Evolutionary conservation across 2,797 vertebrate genomes (phyloP), one percentile per base, ranked within the genome.

Genomic region (Periophthalmus magnuspinnatus): DNA sequence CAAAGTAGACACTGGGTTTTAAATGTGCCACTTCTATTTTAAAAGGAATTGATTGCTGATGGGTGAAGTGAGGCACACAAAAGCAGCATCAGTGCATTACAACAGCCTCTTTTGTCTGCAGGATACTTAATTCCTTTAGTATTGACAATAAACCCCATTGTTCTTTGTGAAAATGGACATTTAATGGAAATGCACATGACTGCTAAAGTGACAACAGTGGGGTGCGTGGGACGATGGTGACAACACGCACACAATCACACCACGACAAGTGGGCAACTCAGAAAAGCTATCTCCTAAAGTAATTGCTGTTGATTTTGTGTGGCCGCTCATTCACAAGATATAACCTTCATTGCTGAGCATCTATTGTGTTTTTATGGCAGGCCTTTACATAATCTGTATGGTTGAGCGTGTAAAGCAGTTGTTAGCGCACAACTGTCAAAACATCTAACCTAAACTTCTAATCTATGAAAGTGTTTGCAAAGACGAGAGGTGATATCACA

Each of bases 211-310:
- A 54, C 68, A 72, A 71, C 60, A 70, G 62, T 32, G n/a, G 32
- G 50, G 45, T 47, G 69, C 66, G 79, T 81, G 75, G 79, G 75
- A 72, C 45, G 57, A 48, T 65, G 54, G 71, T 47, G 56, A 65
- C 67, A 69, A 71, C 55, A 57, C 71, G 47, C 22, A 60, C 58
- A 71, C 57, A 77, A 24, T 73, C 65, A n/a, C 62, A 70, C 14
- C 17, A 59, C 70, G 70, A 62, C 52, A 65, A 34, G 65, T 63
- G 21, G 65, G 64, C 68, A 38, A 7, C 38, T 34, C 34, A 22
- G 52, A 16, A 62, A 13, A 66, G 57, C 68, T 67, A 66, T 74
- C 65, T 11, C 63, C 70, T 57, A 34, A 66, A 80, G 28, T 63
- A 52, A 52, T 45, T 71, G 57, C 66, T 70, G 48, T 57, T 6